Base-by-base conservation (phyloP, 2,797 vertebrate species). In the Trachurus trachurus region DNA sequence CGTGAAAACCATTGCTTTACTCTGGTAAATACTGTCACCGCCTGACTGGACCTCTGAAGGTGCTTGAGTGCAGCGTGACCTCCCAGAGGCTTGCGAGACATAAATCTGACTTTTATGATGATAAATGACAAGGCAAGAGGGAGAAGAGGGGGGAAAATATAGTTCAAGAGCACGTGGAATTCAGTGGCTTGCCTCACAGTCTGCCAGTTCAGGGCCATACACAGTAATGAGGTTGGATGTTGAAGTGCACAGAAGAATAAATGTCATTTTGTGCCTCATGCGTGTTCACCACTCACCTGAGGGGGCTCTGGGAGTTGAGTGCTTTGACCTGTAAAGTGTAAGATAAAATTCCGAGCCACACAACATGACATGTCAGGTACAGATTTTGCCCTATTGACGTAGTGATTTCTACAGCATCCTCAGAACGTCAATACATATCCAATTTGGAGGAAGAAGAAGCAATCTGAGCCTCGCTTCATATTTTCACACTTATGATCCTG, bases 31-130 rank as follows among this genome's bases (percentile, higher is more conserved):
- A 84, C 63, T 56, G 45, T 58, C 53, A 22, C 61, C 0, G 9
- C 45, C 56, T n/a, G 63, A 66, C 80, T 29, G 62, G 76, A 77
- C 79, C 65, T 60, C 56, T 63, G 83, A 61, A 10, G 16, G 54
- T 68, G 66, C 64, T 26, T 42, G 62, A 66, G 58, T 58, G 52
- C 65, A 40, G 61, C 19, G 2, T 80, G 90, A 91, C 83, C 84
- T 85, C 84, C 66, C 78, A 0, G n/a, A 70, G 71, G 76, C 78
- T 78, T 13, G n/a, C 15, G 1, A 78, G 76, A 86, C 78, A 79
- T 71, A 59, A 84, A 61, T 87, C 66, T 54, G 84, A 72, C 83
- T 86, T 87, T 92, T 83, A 88, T 87, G 82, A 74, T 80, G 87
- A 88, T 84, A 61, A 82, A 87, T 72, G 87, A 80, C 66, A 67